Base-by-base conservation (phyloP, 1,140 invertebrate genomes). In the Phortica variegata region DNA sequence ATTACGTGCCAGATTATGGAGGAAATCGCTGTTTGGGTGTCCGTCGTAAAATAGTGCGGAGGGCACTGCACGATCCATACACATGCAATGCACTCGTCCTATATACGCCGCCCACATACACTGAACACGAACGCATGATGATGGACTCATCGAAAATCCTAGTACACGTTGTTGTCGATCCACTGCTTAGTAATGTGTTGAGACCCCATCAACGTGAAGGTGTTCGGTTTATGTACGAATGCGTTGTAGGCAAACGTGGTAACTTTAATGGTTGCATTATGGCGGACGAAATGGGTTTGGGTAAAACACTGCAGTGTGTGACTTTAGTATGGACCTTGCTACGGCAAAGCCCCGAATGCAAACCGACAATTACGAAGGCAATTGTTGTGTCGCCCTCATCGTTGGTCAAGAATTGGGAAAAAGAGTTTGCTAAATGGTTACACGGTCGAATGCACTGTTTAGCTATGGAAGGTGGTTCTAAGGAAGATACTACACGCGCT, bases 161-260 rank as follows among this genome's bases (percentile, higher is more conserved):
- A 61, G 92, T 96, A 2, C 91, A 94, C 77, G 91, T 97, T 5
- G 93, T 97, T 6, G 93, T 98, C 2, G 96, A 99, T 82, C 95
- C 95, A 6, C 60, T 91, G 1, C 79, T 99, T 12, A 87, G 88
- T 21, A 90, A 92, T 68, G 87, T 99, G 40, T 80, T 99, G 4
- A 80, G 96, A 43, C 97, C 97, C 13, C 97, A 99, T 87, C 97
- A 99, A 79, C 83, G 97, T 48, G 97, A 99, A 76, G 97, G 97
- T 20, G 97, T 99, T 0, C 95, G 96, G 72, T 99, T 99, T 77
- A 98, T 99, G 95, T 99, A 97, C 75, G 95, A 99, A 74, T 99
- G 97, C 82, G 95, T 98, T 2, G 97, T 91, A 23, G 97, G 97
- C 12, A 79, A 82, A 49, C 41, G 85, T 52, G 87, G 90, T 52